These are phyloP conservation scores for Brachyhypopomus gauderio DNA, from an alignment of 2,113 vertebrate genomes.

Conservation along the genomic window DNA sequence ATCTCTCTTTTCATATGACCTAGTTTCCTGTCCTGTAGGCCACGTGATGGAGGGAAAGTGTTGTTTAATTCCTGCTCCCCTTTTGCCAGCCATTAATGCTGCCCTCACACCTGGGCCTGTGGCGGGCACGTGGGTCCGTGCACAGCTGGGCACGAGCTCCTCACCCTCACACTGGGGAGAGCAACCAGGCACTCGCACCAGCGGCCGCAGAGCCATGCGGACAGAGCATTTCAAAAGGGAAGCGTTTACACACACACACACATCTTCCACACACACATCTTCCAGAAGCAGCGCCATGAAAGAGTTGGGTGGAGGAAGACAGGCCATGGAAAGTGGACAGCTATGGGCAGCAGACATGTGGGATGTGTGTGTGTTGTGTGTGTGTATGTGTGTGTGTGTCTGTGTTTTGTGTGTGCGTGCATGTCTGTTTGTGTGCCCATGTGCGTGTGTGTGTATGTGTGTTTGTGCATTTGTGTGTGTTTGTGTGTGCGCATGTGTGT, in stretches of 20 bases:
- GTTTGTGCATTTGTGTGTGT: constrained; percentile 10
- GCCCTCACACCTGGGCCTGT: constrained; percentile 73
- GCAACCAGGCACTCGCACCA: background rate
- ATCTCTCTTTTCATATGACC: constrained; percentile 52
- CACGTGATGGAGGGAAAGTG: constrained; percentile 33
- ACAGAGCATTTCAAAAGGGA: background rate
- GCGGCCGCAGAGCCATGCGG: background rate
- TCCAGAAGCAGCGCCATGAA: background rate
- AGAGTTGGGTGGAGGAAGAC: constrained; percentile 1
- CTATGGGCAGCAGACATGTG: constrained; percentile 6
- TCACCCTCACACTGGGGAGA: background rate
- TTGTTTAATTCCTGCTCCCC: constrained; percentile 62
- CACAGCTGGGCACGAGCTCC: constrained; percentile 55
- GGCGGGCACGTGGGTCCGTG: constrained; percentile 24
- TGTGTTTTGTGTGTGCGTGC: background rate
- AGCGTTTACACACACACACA: background rate
- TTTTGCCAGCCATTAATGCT: constrained; percentile 74
- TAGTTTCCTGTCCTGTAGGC: constrained; percentile 46
- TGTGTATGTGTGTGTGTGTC: constrained; percentile 35
- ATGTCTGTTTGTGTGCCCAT: constrained; percentile 14
- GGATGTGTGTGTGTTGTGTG: constrained; percentile 69
- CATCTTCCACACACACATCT: background rate
- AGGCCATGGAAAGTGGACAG: constrained; percentile 22
- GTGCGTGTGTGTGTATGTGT: background rate
- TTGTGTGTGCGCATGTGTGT: constrained; percentile 54